Percentiles rank a stretch among this genome's conserved stretches.
phyloP scores from a whole-genome alignment of 2,797 vertebrate species.

The Merluccius polli region DNA sequence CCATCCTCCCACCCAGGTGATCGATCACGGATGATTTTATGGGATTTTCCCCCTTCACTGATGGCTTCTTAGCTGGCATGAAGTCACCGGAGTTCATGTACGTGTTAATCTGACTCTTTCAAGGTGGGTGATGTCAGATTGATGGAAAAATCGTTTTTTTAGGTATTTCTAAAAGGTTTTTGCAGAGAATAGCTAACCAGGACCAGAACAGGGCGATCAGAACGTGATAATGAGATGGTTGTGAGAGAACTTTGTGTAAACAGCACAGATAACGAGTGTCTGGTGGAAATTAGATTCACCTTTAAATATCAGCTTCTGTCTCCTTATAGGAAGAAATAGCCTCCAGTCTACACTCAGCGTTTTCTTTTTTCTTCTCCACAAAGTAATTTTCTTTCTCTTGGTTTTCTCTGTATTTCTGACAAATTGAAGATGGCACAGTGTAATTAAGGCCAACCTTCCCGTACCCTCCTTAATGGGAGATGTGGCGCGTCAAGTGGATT shows the following conservation, averaged over 20 bases:
- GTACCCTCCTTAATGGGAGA: slow-evolving; percentile 7
- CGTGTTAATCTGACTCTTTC: slow-evolving; percentile 57
- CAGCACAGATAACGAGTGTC: slow-evolving; percentile 28
- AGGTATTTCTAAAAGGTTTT: background rate
- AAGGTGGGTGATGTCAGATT: slow-evolving; percentile 32
- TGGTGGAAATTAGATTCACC: slow-evolving; percentile 11
- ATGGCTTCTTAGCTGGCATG: slow-evolving; percentile 60
- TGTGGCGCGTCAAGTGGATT: slow-evolving; percentile 24
- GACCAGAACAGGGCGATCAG: background rate
- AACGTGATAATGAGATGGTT: slow-evolving; percentile 42
- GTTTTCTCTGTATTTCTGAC: background rate
- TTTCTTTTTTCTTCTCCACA: background rate
- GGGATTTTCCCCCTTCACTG: slow-evolving; percentile 36
- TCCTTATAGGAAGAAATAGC: slow-evolving; percentile 7
- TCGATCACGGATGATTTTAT: slow-evolving; percentile 55
- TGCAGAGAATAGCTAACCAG: background rate
- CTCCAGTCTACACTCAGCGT: background rate
- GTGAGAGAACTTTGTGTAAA: slow-evolving; percentile 26
- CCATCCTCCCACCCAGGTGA: background rate
- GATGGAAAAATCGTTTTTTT: slow-evolving; percentile 45
- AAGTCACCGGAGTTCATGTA: slow-evolving; percentile 26
- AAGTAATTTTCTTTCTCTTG: background rate
- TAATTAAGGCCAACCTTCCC: slow-evolving; percentile 13
- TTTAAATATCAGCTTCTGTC: slow-evolving; percentile 12
- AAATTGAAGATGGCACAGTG: background rate